Base-by-base conservation (phyloP, 2,113 vertebrate genomes). In the Enhydra lutris region DNA sequence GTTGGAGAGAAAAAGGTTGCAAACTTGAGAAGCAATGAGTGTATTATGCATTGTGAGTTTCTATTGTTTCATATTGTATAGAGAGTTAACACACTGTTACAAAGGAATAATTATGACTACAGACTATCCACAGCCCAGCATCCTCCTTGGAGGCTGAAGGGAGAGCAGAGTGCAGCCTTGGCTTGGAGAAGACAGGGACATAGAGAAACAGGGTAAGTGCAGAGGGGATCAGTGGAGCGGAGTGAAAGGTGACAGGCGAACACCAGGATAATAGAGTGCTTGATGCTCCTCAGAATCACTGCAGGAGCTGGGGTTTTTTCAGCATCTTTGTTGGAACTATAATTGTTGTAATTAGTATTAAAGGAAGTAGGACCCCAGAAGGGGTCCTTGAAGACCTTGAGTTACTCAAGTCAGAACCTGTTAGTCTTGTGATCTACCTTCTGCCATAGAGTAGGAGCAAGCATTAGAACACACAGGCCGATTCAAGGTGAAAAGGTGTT, bases 31-130 rank as follows among this genome's bases (percentile, higher is more conserved):
- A 24, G 2, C 76, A 82, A 31, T 34, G 24, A 69, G 1, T 55
- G 34, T 89, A 34, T 57, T 36, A 29, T 45, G 13, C 29, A 89
- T 74, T 92, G 96, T 47, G 84, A 85, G 31, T 61, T 88, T 88
- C 45, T 91, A 24, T 93, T 93, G 34, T 89, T 87, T 95, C 63
- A 34, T 89, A 89, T 50, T 82, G 17, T 83, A 73, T 45, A 94
- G 42, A 45, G n/a, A 95, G 80, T 85, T 39, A 82, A 65, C 26
- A 67, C 18, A 39, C 24, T 85, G 92, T 89, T 31, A 83, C 15
- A 86, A 93, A 89, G 20, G 8, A 42, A 52, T 86, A n/a, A 74
- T 71, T 57, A 26, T 42, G 15, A 85, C 80, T 55, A 24, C 8
- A 91, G 89, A 91, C 4, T 29, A 93, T 14, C 3, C 65, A 39